Evolutionary conservation across 2,113 vertebrate species (phyloP), one percentile per base, ranked within the genome.

Genomic region (Pollimyrus isidori): DNA sequence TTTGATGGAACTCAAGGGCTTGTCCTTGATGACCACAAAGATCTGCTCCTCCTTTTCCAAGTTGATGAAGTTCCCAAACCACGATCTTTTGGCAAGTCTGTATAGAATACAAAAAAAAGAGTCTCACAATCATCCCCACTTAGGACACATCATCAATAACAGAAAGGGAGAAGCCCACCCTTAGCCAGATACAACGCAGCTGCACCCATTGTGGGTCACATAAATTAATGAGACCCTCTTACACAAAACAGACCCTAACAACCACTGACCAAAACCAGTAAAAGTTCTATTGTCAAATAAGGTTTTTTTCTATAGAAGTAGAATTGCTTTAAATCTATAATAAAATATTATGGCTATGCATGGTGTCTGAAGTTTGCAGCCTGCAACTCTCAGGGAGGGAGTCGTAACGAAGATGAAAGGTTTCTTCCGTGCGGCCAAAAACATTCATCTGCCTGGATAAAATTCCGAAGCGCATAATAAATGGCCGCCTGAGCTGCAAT

Each of bases 31-130:
- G 93, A 99, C 98, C 90, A 98, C 96, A 82, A 99, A 99, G 93
- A 99, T 98, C 96, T 99, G 98, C 93, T 99, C 98, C 94, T 99
- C 98, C 92, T 99, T 99, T 95, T 99, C 98, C 92, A 99, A 93
- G 92, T 95, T 99, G 94, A 99, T 97, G 94, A 99, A 99, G 95
- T 99, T 99, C 91, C 98, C 98, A 0, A 99, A 99, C 98, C 98
- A 99, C 2, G 98, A 99, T 93, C 99, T 99, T 96, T 99, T 99
- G 93, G 98, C 98, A 94, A 99, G 97, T 92, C 98, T 99, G 93
- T 45, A 65, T 80, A 88, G 88, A 69, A 87, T 11, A 86, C 45
- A 89, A 50, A 89, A 45, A 17, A 56, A 45, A 21, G 26, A 91
- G 83, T 30, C 89, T 65, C 35, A 30, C 3, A 73, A 88, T 56